These are phyloP conservation scores for Zaprionus camerounensis DNA, from an alignment of 1,140 invertebrate species.

Conservation along the genomic window DNA sequence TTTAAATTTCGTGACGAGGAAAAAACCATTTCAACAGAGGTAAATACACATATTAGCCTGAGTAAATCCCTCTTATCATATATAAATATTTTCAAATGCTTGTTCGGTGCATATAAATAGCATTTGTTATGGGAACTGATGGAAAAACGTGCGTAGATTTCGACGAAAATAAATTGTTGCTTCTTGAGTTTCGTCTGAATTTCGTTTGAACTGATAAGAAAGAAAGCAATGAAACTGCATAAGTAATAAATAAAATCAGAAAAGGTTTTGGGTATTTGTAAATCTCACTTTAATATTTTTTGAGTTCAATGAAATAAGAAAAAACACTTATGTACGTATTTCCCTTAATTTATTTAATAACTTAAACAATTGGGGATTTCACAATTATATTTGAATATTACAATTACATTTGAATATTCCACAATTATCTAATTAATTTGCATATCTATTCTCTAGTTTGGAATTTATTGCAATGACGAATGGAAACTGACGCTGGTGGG, in stretches of 20 bases:
- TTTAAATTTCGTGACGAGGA: slow-evolving; percentile 71
- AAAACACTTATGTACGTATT: too few species aligned
- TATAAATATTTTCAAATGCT: background rate
- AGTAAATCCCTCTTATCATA: background rate
- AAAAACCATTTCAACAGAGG: slow-evolving; percentile 77
- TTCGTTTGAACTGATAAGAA: background rate
- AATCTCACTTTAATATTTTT: too few species aligned
- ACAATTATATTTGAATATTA: background rate
- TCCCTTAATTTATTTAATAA: too few species aligned
- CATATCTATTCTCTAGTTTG: slow-evolving; percentile 84
- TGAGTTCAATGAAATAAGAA: too few species aligned
- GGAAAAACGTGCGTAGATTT: background rate
- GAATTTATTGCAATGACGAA: slow-evolving; percentile 86
- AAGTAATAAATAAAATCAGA: too few species aligned
- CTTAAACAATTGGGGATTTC: too few species aligned
- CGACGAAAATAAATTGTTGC: background rate
- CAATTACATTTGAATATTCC: background rate
- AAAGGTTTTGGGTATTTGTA: too few species aligned
- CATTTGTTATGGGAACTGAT: background rate
- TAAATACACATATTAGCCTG: slow-evolving; percentile 31
- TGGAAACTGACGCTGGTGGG: slow-evolving; percentile 90
- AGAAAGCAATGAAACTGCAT: background rate
- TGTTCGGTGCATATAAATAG: background rate
- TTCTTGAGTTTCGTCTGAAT: background rate
- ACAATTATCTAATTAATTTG: background rate